A percentile compares a stretch with the other conserved stretches of the same genome.
phyloP scores from a whole-genome alignment of 37 sponge, comb jelly and placozoan species.

The Axinella damicornis region DNA sequence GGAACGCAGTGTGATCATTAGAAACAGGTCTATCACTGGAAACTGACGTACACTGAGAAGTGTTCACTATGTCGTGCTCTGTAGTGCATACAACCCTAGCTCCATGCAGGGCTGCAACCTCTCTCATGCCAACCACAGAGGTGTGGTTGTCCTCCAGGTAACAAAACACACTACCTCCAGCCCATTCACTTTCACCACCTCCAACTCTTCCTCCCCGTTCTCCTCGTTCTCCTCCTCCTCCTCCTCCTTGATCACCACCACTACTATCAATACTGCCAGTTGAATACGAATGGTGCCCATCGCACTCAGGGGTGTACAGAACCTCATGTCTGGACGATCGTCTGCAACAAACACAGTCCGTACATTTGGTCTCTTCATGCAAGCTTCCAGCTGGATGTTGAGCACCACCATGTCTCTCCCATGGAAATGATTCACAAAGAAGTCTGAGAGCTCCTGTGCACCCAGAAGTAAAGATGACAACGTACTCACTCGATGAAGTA shows the following conservation, averaged over 20 bases:
- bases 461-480: constrained; percentile 87
- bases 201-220: neutral
- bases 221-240: neutral
- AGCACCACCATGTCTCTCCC: constrained; percentile 13
- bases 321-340: too few relatives aligned
- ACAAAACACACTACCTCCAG: constrained; percentile 66
- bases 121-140: constrained; percentile 94
- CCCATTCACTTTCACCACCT: neutral
- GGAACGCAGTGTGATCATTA: neutral
- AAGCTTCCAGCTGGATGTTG: too few relatives aligned
- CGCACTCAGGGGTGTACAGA: too few relatives aligned
- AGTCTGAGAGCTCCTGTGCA: constrained; percentile 86
- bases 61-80: too few relatives aligned
- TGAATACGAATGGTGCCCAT: too few relatives aligned
- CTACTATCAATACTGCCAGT: too few relatives aligned
- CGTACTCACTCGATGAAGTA: constrained; percentile 65
- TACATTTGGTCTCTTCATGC: neutral
- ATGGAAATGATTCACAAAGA: constrained; percentile 80
- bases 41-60: too few relatives aligned
- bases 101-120: constrained; percentile 69
- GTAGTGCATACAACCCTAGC: constrained; percentile 68
- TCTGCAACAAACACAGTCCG: too few relatives aligned
- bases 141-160: constrained; percentile 95
- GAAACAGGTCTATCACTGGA: too few relatives aligned
- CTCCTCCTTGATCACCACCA: too few relatives aligned